Conservation (phyloP, 2,113 vertebrate genomes). For the Anarrhichthys ocellatus region DNA sequence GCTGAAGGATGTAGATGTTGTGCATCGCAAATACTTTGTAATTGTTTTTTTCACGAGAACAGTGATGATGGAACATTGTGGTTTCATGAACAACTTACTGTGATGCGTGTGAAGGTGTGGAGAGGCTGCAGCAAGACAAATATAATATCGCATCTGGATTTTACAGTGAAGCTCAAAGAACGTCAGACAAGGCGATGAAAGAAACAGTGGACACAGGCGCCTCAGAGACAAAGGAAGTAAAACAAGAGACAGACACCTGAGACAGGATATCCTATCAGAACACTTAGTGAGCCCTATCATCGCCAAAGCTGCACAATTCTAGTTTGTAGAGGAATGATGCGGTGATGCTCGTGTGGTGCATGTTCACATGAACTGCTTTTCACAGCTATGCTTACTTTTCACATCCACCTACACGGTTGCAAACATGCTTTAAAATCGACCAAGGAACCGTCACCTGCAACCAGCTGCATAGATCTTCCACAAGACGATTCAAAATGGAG, state of each 20-base stretch:
- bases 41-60: neutral
- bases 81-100: neutral
- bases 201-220: neutral
- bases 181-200: constrained; percentile 8
- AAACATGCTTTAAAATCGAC: neutral
- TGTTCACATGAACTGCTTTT: neutral
- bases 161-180: constrained; percentile 8
- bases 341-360: neutral
- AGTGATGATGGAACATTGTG: neutral
- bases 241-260: constrained; percentile 30
- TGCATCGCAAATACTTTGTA: neutral
- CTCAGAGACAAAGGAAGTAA: constrained; percentile 37
- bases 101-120: constrained; percentile 9
- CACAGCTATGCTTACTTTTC: neutral
- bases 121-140: constrained; percentile 36
- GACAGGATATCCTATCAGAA: constrained; percentile 48
- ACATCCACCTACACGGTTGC: neutral
- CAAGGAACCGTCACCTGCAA: neutral
- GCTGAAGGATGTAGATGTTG: neutral
- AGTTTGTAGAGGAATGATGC: neutral
- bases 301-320: neutral
- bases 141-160: constrained; percentile 60
- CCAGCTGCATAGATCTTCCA: neutral
- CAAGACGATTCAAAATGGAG: neutral
- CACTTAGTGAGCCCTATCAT: neutral